Base-by-base conservation (phyloP, 2,113 vertebrate species). In the Odontesthes bonariensis region DNA sequence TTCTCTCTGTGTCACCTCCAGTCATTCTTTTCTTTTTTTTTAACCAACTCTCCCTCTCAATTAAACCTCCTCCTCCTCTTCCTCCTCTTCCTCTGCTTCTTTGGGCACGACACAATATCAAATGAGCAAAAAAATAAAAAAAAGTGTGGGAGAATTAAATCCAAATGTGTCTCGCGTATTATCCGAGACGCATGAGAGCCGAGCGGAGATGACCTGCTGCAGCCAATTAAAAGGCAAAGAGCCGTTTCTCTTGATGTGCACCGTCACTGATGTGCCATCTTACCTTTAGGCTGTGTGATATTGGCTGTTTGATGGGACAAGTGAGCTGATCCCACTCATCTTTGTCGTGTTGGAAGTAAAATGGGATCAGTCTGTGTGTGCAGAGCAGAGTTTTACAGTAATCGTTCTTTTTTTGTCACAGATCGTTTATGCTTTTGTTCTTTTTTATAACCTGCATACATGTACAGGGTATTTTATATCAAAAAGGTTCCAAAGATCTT, bases 1-100 rank as follows among this genome's bases (percentile, higher is more conserved):
- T 84, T 85, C 88, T 87, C 80, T 8, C 53, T 81, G 74, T 84
- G 86, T 86, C 86, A 90, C 86, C 89, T 88, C 75, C 83, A 84
- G 83, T 91, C 87, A 83, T 86, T 71, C 82, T 74, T 73, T 8
- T 20, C 6, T 70, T 81, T 76, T 82, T 81, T 84, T 78, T 72
- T 75, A 71, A 77, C 52, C 13, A 54, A 13, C 77, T 83, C 65
- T 83, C 73, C 77, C 64, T 75, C 81, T 88, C 86, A 87, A 91
- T 91, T 91, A 89, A 77, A 67, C 77, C 64, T 46, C 70, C 77
- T 32, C 78, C 81, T 32, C 58, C 61, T 33, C 38, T 20, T n/a
- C 77, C 64, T 46, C 70, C 77, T 32, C 78, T 79, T 32, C 58
- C 61, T 67, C 76, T 52, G 66, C 65, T 72, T 49, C 75, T 75